Percentiles rank a stretch among this genome's conserved stretches.
Conservation (phyloP, 2,113 vertebrate genomes). For the Geothlypis trichas region DNA sequence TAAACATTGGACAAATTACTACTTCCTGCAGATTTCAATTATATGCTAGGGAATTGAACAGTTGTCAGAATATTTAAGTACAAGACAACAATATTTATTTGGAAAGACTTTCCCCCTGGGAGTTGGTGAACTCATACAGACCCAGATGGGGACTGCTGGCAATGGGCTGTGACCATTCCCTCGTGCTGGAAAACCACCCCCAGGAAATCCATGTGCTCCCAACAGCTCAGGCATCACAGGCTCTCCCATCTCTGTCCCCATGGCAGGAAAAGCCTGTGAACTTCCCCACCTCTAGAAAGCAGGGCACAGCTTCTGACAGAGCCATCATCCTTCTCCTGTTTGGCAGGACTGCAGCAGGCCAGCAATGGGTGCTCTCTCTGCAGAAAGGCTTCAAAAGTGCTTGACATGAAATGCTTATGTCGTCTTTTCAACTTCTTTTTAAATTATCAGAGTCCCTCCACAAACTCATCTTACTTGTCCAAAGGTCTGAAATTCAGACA, state of each 20-base stretch:
- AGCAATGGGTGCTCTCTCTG: neutral
- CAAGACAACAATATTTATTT: neutral
- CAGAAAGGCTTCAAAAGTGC: neutral
- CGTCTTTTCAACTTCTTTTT: neutral
- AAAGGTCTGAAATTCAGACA: neutral
- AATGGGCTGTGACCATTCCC: fast-evolving
- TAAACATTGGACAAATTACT: neutral
- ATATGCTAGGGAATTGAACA: neutral
- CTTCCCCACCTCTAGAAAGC: neutral
- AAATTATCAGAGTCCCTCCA: neutral
- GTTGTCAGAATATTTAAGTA: neutral
- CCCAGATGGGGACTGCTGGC: neutral
- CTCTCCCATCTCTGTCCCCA: neutral
- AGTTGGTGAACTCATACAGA: neutral
- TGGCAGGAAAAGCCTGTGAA: fast-evolving
- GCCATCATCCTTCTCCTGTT: neutral
- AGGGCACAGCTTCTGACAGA: fast-evolving
- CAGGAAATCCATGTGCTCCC: fast-evolving
- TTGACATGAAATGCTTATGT: neutral
- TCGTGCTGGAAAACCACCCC: fast-evolving
- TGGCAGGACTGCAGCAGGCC: neutral
- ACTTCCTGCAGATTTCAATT: neutral
- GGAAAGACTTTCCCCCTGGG: neutral
- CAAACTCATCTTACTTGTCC: neutral
- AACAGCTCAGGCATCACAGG: no score